A percentile compares a stretch with the other conserved stretches of the same genome.
phyloP scores from a whole-genome alignment of 1,140 invertebrate species.

The Cydia pomonella region DNA sequence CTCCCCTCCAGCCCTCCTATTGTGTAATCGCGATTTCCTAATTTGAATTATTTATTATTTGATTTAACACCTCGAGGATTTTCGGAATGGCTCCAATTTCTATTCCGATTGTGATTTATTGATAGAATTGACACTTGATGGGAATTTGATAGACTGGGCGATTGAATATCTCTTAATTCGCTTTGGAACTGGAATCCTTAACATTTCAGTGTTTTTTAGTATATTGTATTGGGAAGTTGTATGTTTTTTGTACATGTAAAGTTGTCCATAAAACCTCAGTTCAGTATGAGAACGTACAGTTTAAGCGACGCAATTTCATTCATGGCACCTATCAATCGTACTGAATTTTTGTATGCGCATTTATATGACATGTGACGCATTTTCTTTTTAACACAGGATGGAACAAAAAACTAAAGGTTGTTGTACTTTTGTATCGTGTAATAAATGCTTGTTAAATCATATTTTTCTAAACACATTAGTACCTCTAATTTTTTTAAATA shows the following conservation, averaged over 20 bases:
- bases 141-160: slow-evolving; percentile 5
- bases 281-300: background rate
- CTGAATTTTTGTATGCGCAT: slow-evolving; percentile 68
- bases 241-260: background rate
- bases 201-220: background rate
- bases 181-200: background rate
- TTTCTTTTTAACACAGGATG: slow-evolving; percentile 36
- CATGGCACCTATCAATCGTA: slow-evolving; percentile 52
- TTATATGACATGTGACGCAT: slow-evolving; percentile 54
- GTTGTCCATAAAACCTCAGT: background rate
- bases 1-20: slow-evolving; percentile 51
- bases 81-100: slow-evolving; percentile 39
- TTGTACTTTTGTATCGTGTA: too few species aligned
- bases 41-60: slow-evolving; percentile 80
- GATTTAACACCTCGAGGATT: slow-evolving; percentile 62
- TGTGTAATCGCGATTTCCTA: slow-evolving; percentile 73
- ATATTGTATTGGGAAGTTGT: too few species aligned
- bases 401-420: background rate
- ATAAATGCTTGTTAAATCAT: background rate
- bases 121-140: slow-evolving; percentile 27
- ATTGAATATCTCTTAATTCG: background rate
- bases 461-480: too few species aligned
- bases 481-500: too few species aligned
- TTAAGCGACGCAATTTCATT: slow-evolving; percentile 49
- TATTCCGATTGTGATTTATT: slow-evolving; percentile 43